phyloP scores from a whole-genome alignment of 2,888 invertebrate species.

The Philopedon plagiatum region DNA sequence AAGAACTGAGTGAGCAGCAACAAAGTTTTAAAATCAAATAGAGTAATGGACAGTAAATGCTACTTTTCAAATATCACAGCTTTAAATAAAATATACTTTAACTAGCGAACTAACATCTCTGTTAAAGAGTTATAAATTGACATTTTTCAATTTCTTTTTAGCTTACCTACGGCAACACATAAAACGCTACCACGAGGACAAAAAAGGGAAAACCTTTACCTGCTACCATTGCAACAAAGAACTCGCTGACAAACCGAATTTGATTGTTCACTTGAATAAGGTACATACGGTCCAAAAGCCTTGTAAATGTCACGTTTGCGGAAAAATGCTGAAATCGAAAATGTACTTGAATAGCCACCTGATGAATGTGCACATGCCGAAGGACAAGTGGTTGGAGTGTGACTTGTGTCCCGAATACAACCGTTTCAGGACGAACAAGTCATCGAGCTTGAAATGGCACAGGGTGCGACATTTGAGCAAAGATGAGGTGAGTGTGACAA shows the following conservation, averaged over 20 bases:
- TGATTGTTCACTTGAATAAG: neutral
- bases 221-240: neutral
- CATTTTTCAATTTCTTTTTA: neutral
- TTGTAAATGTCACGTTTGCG: neutral
- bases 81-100: no score
- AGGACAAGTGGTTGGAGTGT: neutral
- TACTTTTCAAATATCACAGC: no score
- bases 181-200: neutral
- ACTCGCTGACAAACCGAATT: neutral
- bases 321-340: neutral
- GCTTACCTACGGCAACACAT: neutral
- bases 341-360: neutral
- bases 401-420: neutral
- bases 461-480: no score
- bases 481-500: no score
- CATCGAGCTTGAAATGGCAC: no score
- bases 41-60: no score
- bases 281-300: neutral
- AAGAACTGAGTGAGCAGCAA: no score
- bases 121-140: no score
- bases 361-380: neutral
- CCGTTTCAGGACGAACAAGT: neutral
- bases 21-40: no score
- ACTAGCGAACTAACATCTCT: no score
- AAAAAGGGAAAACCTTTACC: neutral